Percentiles rank a stretch among this genome's conserved stretches.
Conservation (phyloP, 2,797 vertebrate species). For the Petrocephalus sullivani region DNA sequence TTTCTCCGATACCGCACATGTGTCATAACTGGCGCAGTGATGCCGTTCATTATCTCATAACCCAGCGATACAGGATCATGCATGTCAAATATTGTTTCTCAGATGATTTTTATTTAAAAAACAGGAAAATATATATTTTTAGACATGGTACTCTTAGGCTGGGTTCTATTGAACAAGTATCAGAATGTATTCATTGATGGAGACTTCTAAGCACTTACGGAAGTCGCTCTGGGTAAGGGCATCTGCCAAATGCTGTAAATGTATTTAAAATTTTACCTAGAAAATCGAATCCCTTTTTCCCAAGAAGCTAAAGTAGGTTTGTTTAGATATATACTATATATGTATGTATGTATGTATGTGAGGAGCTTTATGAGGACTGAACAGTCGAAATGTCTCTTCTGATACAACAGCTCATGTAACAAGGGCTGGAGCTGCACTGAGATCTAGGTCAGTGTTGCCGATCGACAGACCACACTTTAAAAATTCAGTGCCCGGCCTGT, state of each 20-base stretch:
- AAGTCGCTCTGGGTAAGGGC: too few species aligned
- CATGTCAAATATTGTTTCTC: not conserved
- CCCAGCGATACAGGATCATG: not conserved
- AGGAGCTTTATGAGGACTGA: not conserved
- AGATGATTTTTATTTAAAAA: not conserved
- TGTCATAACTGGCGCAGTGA: not conserved
- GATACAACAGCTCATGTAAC: not conserved
- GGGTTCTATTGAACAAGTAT: too few species aligned
- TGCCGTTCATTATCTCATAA: not conserved
- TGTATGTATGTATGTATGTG: not conserved
- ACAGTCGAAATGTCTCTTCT: not conserved
- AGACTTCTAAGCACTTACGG: too few species aligned
- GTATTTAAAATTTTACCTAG: not conserved
- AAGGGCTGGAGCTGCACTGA: not conserved
- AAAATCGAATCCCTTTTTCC: not conserved
- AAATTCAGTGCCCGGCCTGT: not conserved
- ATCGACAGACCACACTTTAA: not conserved
- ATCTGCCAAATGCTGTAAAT: not conserved
- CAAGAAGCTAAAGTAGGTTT: not conserved
- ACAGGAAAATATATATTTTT: not conserved
- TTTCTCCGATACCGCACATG: not conserved
- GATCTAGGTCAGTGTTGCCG: not conserved
- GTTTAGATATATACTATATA: too few species aligned
- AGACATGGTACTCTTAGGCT: too few species aligned
- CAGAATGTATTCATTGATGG: too few species aligned